Evolutionary conservation across 2,113 vertebrate genomes (phyloP).

Genomic region (Burhinus bistriatus): DNA sequence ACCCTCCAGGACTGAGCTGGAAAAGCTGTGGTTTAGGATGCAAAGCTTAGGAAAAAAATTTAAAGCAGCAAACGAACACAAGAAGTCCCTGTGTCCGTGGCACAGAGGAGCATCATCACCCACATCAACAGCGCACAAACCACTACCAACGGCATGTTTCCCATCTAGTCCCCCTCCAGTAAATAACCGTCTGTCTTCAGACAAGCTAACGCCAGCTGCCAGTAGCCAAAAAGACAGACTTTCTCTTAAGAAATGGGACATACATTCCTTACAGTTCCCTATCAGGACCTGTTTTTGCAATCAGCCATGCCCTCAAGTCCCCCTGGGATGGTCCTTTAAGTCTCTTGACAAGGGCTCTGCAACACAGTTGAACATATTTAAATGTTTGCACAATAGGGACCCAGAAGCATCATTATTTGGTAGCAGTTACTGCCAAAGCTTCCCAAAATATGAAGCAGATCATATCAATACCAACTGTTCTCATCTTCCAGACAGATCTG

Average conservation of each 20-base stretch:
- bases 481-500: conserved; percentile 39
- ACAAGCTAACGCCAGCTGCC: neutral
- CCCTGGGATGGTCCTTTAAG: neutral
- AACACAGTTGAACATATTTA: neutral
- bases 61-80: neutral
- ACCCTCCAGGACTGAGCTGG: neutral
- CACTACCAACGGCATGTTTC: neutral
- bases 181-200: neutral
- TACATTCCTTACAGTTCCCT: neutral
- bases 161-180: neutral
- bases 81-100: neutral
- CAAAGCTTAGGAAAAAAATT: neutral
- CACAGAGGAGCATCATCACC: neutral
- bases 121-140: neutral
- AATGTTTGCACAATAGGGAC: conserved; percentile 43
- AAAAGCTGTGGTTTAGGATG: neutral
- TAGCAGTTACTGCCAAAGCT: conserved; percentile 44
- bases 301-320: neutral
- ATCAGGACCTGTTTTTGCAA: neutral
- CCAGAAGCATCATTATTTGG: conserved; percentile 29
- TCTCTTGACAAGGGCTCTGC: neutral
- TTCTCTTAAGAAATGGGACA: neutral
- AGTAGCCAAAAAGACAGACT: neutral
- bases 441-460: conserved; percentile 52
- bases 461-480: conserved; percentile 56